Evolutionary conservation across 2,113 vertebrate genomes (phyloP).

Genomic region (Parus major): DNA sequence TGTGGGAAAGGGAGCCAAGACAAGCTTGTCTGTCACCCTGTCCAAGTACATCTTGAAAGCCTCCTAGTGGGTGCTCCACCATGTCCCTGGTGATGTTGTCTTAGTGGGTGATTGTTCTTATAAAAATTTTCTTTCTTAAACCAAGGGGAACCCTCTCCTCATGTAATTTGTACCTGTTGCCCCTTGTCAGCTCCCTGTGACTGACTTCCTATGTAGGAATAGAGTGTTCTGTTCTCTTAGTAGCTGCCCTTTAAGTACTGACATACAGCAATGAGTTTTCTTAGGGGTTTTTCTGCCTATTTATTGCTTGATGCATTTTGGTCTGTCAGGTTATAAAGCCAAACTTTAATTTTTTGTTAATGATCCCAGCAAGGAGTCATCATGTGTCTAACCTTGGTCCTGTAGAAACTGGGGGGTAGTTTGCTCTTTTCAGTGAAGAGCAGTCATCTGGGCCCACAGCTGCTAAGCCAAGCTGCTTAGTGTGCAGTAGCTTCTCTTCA

Average conservation of each 20-base stretch:
- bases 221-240: background rate
- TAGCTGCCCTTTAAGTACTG: background rate
- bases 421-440: background rate
- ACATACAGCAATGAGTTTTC: background rate
- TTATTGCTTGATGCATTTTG: background rate
- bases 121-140: background rate
- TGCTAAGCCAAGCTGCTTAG: background rate
- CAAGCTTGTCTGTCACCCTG: background rate
- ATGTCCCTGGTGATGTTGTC: background rate
- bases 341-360: background rate
- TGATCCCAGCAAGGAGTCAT: background rate
- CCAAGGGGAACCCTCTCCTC: background rate
- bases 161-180: background rate
- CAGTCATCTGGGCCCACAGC: background rate
- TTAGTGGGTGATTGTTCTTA: too few species aligned
- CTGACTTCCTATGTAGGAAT: background rate
- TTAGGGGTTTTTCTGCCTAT: background rate
- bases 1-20: background rate
- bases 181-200: background rate
- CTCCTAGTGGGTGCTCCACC: background rate
- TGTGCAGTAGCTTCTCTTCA: background rate
- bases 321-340: background rate
- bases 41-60: background rate
- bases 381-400: background rate
- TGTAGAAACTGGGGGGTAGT: fast-evolving